Evolutionary conservation across 2,888 invertebrate species (phyloP).

Genomic region (Loripinus fragilis): DNA sequence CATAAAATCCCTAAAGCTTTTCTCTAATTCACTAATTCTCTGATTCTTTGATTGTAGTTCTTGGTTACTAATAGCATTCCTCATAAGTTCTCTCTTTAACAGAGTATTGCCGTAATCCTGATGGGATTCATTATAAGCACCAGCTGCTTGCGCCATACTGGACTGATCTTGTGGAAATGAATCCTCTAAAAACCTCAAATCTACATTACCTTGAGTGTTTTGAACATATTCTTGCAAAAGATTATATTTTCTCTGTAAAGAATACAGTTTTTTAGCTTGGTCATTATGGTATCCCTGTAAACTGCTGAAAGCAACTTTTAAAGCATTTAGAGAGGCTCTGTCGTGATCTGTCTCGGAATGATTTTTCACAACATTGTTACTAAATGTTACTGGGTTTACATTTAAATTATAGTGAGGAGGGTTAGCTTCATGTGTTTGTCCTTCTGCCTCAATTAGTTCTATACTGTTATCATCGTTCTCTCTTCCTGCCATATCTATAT

Average conservation of each 20-base stretch:
- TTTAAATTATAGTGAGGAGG: neutral
- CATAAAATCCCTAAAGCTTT: conserved; percentile 25
- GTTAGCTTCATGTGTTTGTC: neutral
- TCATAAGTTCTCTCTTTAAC: conserved; percentile 48
- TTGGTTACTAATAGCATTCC: conserved; percentile 29
- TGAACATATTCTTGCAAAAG: conserved; percentile 32
- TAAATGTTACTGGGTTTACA: neutral
- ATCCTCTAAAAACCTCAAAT: conserved; percentile 25
- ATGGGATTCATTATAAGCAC: conserved; percentile 38
- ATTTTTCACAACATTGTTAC: neutral
- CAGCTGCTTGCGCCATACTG: conserved; percentile 40
- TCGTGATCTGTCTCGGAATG: conserved; percentile 9
- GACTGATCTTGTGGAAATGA: neutral
- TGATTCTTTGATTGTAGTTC: conserved; percentile 23
- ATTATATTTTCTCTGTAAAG: conserved; percentile 32
- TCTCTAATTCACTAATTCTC: conserved; percentile 27
- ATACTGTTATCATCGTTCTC: neutral
- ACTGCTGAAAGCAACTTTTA: conserved; percentile 66
- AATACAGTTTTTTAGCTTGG: conserved; percentile 29
- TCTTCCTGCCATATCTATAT: conserved; percentile 2
- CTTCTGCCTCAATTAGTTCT: neutral
- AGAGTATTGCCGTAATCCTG: conserved; percentile 43
- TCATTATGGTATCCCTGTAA: conserved; percentile 70
- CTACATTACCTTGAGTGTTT: neutral
- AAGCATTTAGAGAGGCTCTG: conserved; percentile 62